Conservation (phyloP, 2,888 invertebrate genomes). For the Galerucella calmariensis region DNA sequence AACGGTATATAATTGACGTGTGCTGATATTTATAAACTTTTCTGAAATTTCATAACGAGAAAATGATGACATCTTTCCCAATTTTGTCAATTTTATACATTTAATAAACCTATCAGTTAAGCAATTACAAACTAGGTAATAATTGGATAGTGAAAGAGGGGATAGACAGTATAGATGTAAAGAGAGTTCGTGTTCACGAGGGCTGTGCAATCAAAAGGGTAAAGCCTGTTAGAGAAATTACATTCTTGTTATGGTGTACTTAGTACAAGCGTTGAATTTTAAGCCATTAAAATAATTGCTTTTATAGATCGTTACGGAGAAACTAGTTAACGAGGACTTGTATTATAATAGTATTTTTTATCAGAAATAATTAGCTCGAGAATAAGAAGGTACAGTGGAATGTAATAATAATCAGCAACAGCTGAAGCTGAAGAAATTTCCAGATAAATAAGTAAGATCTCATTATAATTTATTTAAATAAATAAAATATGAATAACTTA, state of each 20-base stretch:
- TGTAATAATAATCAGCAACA: no score
- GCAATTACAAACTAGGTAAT: neutral
- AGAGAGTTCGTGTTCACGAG: neutral
- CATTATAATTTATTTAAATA: no score
- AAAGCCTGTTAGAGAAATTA: constrained; percentile 1
- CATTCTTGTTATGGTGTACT: neutral
- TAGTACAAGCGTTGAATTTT: neutral
- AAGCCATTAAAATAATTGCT: constrained; percentile 9
- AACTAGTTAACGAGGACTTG: neutral
- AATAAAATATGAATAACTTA: neutral
- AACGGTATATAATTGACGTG: neutral
- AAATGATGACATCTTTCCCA: neutral
- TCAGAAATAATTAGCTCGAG: neutral
- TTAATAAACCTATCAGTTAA: neutral
- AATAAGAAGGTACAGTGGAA: neutral
- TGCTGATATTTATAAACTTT: no score
- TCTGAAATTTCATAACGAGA: no score
- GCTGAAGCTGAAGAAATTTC: no score
- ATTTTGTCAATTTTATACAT: neutral
- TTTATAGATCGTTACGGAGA: neutral
- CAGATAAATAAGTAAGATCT: no score
- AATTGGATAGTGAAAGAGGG: neutral
- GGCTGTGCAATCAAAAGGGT: constrained; percentile 1
- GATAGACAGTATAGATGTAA: neutral
- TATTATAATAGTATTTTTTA: neutral